Evolutionary conservation across 2,797 vertebrate genomes (phyloP), one percentile per base, ranked within the genome.

Genomic region (Manis pentadactyla): DNA sequence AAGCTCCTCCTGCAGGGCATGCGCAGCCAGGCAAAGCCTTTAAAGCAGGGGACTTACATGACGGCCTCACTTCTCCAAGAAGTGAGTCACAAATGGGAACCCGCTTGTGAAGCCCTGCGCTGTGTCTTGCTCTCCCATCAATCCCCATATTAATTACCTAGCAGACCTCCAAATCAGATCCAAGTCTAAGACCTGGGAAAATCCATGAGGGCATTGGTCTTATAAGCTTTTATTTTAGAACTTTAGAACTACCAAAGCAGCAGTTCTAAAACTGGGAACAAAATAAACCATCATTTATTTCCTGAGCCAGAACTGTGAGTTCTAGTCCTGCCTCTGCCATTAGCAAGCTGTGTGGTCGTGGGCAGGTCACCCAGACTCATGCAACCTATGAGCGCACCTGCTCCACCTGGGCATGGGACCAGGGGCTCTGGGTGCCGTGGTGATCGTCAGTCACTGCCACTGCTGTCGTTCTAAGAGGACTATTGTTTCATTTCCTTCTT

Each of bases 361-460:
- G 85, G 8, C 3, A 68, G 29, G 51, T 27, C 27, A 82, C 68
- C 39, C 53, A 66, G 2, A 10, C 21, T 31, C 85, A 25, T 66
- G 49, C 21, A 42, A 59, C 7, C 75, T 53, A 1, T 53, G 68
- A 37, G 42, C 17, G 25, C 14, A 51, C 23, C 81, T 51, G 10
- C 57, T 37, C 49, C 18, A n/a, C 27, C n/a, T 11, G 71, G 74
- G 55, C 17, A 6, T 6, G 6, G 68, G 42, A 61, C 59, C 51
- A 64, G 8, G 27, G 8, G 15, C 25, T 12, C 51, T 6, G 3
- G 3, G 59, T 42, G 23, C 77, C 46, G 42, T 9, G 34, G 37
- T 2, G 17, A 1, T 19, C n/a, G 34, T 9, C 11, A 11, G 34
- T 9, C 11, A 11, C 69, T 21, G 2, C 5, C 15, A 53, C 1